Base-by-base conservation (phyloP, 1,140 invertebrate species). In the Drosophila pseudoobscura region DNA sequence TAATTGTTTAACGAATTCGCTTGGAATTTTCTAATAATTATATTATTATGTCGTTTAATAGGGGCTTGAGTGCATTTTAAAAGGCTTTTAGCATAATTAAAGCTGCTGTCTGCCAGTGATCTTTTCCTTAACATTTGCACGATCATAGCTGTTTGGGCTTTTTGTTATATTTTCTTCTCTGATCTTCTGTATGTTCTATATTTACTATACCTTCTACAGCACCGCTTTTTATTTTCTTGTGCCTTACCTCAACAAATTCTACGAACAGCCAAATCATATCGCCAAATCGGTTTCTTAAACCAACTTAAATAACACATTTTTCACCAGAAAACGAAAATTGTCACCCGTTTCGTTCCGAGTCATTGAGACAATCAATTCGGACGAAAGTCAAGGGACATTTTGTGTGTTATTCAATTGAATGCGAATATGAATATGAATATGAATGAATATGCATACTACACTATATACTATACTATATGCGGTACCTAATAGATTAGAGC, bases 171-270 rank as follows among this genome's bases (percentile, higher is more conserved):
- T 5, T 24, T 24, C 20, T 20, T 20, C 20, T 20, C 20, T 20
- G 4, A 9, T 29, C 66, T n/a, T 66, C 11, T 31, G 8, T 31
- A 31, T 9, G 29, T 9, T 31, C 7, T 31, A 8, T 31, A 31
- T 31, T 31, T 9, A 3, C 31, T 8, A 8, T 59, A 20, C 22
- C 20, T 55, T 26, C 35, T n/a, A 17, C n/a, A n/a, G 17, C 26
- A 43, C 1, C 29, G 15, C 29, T 49, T 17, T 50, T 15, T 17
- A 49, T 62, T 39, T 49, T 57, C 43, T 29, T 57, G 55, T 5
- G 5, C 52, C 55, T 74, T 58, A 53, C 59, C 52, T 64, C 71
- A 74, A 74, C 69, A 53, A 55, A 43, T 74, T 74, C 71, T 73
- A 6, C 69, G 71, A 74, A 74, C 35, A 15, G 17, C 29, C 11